Evolutionary conservation across 2,888 invertebrate species (phyloP).

Genomic region (Dilophus febrilis): DNA sequence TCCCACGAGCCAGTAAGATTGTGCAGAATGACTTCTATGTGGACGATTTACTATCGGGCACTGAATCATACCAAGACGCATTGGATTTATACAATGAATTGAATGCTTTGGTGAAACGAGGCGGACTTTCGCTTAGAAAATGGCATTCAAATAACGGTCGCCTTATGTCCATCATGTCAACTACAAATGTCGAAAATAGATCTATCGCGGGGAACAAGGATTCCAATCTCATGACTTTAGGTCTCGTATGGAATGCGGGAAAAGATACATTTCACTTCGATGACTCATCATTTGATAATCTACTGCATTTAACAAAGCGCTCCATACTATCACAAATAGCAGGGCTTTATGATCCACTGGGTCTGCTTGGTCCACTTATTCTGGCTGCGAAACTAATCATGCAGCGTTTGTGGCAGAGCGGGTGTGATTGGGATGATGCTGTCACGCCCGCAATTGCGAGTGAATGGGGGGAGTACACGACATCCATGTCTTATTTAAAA

Average conservation of each 20-base stretch:
- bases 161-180: neutral
- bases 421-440: conserved; percentile 8
- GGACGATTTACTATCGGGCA: conserved; percentile 11
- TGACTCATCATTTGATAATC: no score
- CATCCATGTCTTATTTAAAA: neutral
- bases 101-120: conserved; percentile 5
- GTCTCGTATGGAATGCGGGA: neutral
- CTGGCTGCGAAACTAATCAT: conserved; percentile 7
- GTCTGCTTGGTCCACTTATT: conserved; percentile 7
- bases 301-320: conserved; percentile 1
- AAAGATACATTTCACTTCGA: neutral
- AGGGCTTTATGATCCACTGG: conserved; percentile 8
- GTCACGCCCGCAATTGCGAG: neutral
- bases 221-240: neutral
- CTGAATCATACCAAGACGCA: conserved; percentile 8
- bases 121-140: conserved; percentile 10
- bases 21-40: conserved; percentile 10
- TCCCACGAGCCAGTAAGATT: conserved; percentile 8
- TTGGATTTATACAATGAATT: conserved; percentile 5
- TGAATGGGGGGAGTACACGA: conserved; percentile 5
- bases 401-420: conserved; percentile 7
- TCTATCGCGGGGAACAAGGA: neutral
- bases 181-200: neutral
- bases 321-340: conserved; percentile 5
- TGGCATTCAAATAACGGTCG: conserved; percentile 6